phyloP scores from a whole-genome alignment of 2,888 invertebrate species.

The Zele albiditarsus region DNA sequence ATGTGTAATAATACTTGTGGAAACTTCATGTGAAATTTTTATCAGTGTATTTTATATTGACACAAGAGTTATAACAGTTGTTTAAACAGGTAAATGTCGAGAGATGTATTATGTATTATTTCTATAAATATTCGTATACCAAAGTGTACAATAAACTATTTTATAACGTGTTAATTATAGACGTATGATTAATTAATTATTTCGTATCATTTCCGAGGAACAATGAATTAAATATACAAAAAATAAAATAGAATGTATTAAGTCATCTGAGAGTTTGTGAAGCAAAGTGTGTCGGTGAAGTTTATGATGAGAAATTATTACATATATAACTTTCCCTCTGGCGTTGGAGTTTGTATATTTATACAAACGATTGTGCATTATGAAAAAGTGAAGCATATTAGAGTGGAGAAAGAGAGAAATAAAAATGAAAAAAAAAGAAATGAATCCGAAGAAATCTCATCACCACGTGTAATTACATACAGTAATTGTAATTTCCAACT shows the following conservation, averaged over 20 bases:
- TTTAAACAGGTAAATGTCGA: background rate
- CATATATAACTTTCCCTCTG: conserved; percentile 1
- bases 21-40: background rate
- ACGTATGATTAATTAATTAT: background rate
- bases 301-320: conserved; percentile 1
- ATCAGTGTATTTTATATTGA: background rate
- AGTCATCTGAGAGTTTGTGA: background rate
- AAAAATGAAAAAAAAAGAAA: conserved; percentile 7
- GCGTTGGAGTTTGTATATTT: background rate
- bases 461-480: conserved; percentile 13
- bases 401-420: background rate
- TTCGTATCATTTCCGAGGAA: background rate
- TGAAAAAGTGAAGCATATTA: background rate
- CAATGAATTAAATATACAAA: background rate
- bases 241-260: background rate
- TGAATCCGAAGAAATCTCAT: conserved; percentile 17
- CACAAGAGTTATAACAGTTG: background rate
- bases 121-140: background rate
- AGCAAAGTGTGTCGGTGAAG: background rate
- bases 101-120: background rate
- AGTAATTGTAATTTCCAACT: conserved; percentile 5
- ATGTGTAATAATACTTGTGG: background rate
- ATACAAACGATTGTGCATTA: background rate
- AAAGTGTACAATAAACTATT: background rate
- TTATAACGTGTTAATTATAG: background rate